A percentile compares a stretch with the other conserved stretches of the same genome.
These are phyloP conservation scores for Electrophaes corylata DNA, from an alignment of 2,888 invertebrate species.

Conservation along the genomic window DNA sequence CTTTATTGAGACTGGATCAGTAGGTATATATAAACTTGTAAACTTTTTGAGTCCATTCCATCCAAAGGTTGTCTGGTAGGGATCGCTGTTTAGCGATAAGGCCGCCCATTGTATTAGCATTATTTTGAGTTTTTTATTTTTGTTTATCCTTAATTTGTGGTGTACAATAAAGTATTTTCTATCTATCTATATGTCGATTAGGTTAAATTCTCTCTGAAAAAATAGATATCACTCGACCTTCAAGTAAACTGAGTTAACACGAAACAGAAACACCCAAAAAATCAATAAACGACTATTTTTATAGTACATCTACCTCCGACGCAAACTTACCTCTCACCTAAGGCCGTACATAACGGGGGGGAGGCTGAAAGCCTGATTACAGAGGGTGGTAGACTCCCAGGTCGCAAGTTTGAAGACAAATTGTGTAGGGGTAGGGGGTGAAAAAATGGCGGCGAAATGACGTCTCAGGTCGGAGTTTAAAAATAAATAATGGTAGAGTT, in stretches of 20 bases:
- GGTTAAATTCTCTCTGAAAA: conserved; percentile 1
- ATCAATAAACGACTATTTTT: conserved; percentile 27
- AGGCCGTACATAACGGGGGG: conserved; percentile 57
- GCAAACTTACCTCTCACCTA: conserved; percentile 58
- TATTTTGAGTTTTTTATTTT: no score
- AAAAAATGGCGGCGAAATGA: conserved; percentile 68
- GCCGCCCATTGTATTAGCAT: no score
- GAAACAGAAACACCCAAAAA: conserved; percentile 4
- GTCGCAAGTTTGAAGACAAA: conserved; percentile 74
- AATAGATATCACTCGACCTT: conserved; percentile 7
- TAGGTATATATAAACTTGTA: no score
- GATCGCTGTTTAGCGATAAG: no score
- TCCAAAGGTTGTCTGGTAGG: no score
- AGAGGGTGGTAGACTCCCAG: conserved; percentile 49
- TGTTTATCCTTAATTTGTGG: no score
- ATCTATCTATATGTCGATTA: no score
- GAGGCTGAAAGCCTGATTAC: conserved; percentile 49
- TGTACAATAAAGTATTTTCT: no score
- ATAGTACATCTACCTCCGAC: conserved; percentile 27
- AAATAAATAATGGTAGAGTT: conserved; percentile 58
- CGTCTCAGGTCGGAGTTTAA: conserved; percentile 59
- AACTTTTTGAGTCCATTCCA: no score
- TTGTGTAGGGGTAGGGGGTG: conserved; percentile 56
- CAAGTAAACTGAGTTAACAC: conserved; percentile 14
- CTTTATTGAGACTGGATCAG: no score